Percentiles rank a stretch among this genome's conserved stretches.
Evolutionary conservation across 2,888 invertebrate species (phyloP).

Genomic region (Pelosia muscerda): DNA sequence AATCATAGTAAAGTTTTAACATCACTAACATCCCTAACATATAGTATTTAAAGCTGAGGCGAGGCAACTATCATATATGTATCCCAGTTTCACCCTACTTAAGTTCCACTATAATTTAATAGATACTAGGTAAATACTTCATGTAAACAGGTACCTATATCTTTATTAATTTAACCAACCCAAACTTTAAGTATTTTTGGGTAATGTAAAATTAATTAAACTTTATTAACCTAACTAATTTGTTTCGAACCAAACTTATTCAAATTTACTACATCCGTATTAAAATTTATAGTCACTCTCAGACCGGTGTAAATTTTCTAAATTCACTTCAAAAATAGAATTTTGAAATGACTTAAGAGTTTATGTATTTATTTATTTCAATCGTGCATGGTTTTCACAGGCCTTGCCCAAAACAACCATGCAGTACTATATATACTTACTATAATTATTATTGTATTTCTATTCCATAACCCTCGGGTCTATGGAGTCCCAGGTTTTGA

Average conservation of each 20-base stretch:
- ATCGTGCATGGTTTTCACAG: no score
- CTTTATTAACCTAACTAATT: conserved; percentile 1
- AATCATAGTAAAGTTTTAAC: no score
- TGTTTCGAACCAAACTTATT: background rate
- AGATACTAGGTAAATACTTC: background rate
- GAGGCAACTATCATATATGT: no score
- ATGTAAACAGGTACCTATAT: background rate
- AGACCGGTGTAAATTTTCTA: background rate
- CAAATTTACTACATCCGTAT: conserved; percentile 4
- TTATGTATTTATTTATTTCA: no score
- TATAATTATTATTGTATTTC: no score
- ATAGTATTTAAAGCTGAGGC: no score
- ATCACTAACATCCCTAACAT: no score
- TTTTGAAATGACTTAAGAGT: background rate
- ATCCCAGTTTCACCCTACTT: no score
- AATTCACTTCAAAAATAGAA: background rate
- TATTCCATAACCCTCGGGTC: no score
- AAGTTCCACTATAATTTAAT: background rate
- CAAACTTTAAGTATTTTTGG: background rate
- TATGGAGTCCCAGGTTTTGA: no score
- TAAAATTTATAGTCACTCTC: conserved; percentile 1
- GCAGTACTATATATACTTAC: no score
- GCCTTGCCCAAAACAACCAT: no score
- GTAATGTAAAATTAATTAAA: conserved; percentile 1
- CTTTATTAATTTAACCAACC: background rate